Percentiles rank a stretch among this genome's conserved stretches.
These are phyloP conservation scores for Helicoverpa zea DNA, from an alignment of 1,140 invertebrate genomes.

Conservation along the genomic window DNA sequence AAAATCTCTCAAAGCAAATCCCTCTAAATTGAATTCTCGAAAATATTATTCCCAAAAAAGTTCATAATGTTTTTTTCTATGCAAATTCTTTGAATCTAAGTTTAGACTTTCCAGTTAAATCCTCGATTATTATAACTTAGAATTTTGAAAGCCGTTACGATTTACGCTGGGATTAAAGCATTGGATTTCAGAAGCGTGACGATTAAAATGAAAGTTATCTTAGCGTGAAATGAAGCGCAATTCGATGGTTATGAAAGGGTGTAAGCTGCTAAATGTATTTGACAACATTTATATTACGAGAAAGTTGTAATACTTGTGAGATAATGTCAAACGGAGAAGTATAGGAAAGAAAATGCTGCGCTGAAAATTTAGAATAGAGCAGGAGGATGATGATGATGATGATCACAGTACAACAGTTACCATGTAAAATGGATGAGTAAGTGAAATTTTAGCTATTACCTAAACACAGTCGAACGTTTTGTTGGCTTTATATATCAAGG, in stretches of 20 bases:
- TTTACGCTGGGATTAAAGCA: constrained; percentile 13
- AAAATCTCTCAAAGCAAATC: neutral
- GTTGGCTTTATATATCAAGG: neutral
- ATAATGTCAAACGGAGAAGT: no score
- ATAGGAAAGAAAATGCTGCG: no score
- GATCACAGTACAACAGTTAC: constrained; percentile 33
- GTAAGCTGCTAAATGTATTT: neutral
- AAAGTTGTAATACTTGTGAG: no score
- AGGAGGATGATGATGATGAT: neutral
- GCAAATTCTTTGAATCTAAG: constrained; percentile 2
- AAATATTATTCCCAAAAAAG: constrained; percentile 7
- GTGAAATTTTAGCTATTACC: constrained; percentile 10
- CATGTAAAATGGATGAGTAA: constrained; percentile 17
- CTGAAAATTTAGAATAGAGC: no score
- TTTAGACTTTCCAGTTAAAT: neutral
- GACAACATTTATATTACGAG: neutral
- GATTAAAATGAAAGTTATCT: constrained; percentile 27
- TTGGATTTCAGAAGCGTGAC: neutral
- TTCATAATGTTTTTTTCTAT: neutral
- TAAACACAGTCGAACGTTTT: neutral
- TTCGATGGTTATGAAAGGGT: constrained; percentile 6
- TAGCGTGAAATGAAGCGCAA: neutral
- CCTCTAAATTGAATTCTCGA: constrained; percentile 4
- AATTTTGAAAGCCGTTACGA: neutral
- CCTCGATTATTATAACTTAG: constrained; percentile 8